Percentiles rank a stretch among this genome's conserved stretches.
phyloP scores from a whole-genome alignment of 2,113 vertebrate species.

The Prolemur simus region DNA sequence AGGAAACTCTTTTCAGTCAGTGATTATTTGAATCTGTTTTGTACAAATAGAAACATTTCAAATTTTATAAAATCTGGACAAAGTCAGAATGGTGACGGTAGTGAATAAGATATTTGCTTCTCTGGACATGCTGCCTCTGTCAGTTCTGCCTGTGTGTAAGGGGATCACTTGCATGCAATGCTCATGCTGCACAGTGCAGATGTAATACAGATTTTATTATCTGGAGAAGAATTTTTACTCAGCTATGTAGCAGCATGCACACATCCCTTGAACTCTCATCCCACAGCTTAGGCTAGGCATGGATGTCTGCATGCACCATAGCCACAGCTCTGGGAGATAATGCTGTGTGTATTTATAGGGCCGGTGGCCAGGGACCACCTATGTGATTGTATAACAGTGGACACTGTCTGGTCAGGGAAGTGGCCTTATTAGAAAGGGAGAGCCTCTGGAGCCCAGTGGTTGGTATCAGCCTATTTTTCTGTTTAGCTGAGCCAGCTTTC shows the following conservation, averaged over 20 bases:
- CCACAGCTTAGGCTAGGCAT: background rate
- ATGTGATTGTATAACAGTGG: background rate
- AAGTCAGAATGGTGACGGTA: background rate
- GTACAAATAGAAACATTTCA: background rate
- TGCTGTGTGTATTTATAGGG: background rate
- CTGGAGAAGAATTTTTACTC: background rate
- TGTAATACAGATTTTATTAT: background rate
- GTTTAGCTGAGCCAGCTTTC: constrained; percentile 31
- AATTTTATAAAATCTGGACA: background rate
- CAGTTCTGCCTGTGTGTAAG: background rate
- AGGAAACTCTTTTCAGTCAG: background rate
- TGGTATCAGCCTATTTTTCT: constrained; percentile 32
- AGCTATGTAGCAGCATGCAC: background rate
- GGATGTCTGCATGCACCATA: no score
- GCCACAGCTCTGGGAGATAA: background rate
- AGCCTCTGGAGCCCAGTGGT: background rate
- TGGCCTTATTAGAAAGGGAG: constrained; percentile 47
- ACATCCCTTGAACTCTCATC: background rate
- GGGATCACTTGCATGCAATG: background rate
- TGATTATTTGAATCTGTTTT: background rate
- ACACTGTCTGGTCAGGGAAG: background rate
- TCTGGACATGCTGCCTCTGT: background rate
- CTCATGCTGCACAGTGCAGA: background rate
- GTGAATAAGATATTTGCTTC: background rate
- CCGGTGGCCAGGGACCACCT: background rate